These are phyloP conservation scores for Acrobasis repandana DNA, from an alignment of 2,888 invertebrate genomes.

Conservation along the genomic window DNA sequence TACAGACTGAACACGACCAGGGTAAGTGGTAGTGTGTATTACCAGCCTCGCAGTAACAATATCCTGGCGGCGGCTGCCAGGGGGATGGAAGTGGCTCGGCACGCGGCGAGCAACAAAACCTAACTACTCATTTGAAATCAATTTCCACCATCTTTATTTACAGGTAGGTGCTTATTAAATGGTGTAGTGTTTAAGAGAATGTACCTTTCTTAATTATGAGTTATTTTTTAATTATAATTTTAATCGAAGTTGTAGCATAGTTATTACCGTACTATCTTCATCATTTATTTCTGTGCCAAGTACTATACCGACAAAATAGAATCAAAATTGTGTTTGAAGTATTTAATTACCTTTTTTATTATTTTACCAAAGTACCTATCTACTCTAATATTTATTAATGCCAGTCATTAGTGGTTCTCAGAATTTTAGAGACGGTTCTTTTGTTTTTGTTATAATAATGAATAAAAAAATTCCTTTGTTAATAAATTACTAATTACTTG, in stretches of 20 bases:
- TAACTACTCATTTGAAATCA: too few relatives aligned
- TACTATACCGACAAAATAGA: background rate
- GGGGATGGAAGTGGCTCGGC: background rate
- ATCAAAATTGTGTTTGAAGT: background rate
- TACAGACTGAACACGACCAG: conserved; percentile 73
- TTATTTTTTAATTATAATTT: too few relatives aligned
- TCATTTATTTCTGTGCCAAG: too few relatives aligned
- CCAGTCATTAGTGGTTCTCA: background rate
- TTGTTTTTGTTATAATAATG: background rate
- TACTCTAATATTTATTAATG: background rate
- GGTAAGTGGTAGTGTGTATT: conserved; percentile 41
- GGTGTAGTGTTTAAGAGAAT: too few relatives aligned
- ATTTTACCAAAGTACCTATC: background rate
- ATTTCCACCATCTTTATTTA: too few relatives aligned
- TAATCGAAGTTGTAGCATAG: too few relatives aligned
- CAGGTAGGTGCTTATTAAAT: too few relatives aligned
- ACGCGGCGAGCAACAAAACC: too few relatives aligned
- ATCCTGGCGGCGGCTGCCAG: background rate
- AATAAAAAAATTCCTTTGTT: background rate
- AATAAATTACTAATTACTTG: background rate
- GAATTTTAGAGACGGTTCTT: background rate
- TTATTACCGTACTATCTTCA: too few relatives aligned
- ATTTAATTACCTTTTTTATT: background rate
- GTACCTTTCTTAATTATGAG: too few relatives aligned
- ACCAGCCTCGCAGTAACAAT: background rate